A percentile compares a stretch with the other conserved stretches of the same genome.
These are phyloP conservation scores for Drosophila melanogaster DNA, from an alignment of 1,140 invertebrate species.

Conservation along the genomic window Release_6_plus_ISO1_MT NT_033779.5:162501-163000, in stretches of 20 bases:
- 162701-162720: constrained; percentile 14
- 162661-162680: constrained; percentile 9
- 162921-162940: constrained; percentile 69
- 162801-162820: constrained; percentile 62
- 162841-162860: constrained; percentile 99
- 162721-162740: constrained; percentile 71
- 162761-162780: constrained; percentile 70
- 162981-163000: constrained; percentile 90
- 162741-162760: constrained; percentile 78
- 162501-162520: constrained; percentile 6
- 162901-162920: constrained; percentile 47
- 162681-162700: constrained; percentile 7
- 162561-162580: constrained; percentile 2
- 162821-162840: constrained; percentile 86
- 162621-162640: constrained; percentile 18
- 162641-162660: constrained; percentile 9
- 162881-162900: constrained; percentile 96
- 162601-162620: constrained; percentile 49
- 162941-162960: constrained; percentile 55
- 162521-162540: constrained; percentile 3
- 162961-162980: constrained; percentile 59
- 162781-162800: constrained; percentile 69
- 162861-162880: constrained; percentile 99
- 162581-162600: constrained; percentile 49
- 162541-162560: constrained; percentile 2